These are phyloP conservation scores for Lutraria lutraria DNA, from an alignment of 2,888 invertebrate species.

Conservation along the genomic window DNA sequence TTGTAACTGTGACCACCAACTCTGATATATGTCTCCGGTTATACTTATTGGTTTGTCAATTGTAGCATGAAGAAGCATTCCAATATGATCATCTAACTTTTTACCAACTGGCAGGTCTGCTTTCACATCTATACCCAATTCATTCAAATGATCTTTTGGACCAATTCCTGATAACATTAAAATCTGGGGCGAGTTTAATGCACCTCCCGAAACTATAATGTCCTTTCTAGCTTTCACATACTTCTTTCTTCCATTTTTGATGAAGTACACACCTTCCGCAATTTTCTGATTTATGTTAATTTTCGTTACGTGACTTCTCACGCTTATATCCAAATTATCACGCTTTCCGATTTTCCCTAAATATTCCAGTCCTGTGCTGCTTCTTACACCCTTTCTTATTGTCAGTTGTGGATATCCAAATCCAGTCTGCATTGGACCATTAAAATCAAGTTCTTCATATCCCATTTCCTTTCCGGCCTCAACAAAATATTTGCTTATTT, in stretches of 20 bases:
- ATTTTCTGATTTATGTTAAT: conserved; percentile 27
- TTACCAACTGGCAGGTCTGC: conserved; percentile 46
- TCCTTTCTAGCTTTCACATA: conserved; percentile 34
- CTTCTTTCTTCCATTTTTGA: conserved; percentile 28
- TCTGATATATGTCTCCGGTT: neutral
- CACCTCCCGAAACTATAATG: conserved; percentile 39
- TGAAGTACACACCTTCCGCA: conserved; percentile 30
- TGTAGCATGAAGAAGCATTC: conserved; percentile 21
- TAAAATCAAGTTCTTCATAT: conserved; percentile 87
- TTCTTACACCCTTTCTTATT: conserved; percentile 75
- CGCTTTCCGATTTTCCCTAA: conserved; percentile 9
- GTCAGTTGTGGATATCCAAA: conserved; percentile 34
- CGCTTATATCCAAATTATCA: conserved; percentile 31
- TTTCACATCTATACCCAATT: conserved; percentile 16
- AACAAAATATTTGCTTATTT: conserved; percentile 76
- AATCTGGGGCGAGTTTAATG: conserved; percentile 43
- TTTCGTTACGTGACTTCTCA: conserved; percentile 38
- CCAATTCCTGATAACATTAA: conserved; percentile 42
- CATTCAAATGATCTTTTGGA: conserved; percentile 33
- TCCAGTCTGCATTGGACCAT: conserved; percentile 29
- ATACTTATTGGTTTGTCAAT: conserved; percentile 23
- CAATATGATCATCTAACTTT: conserved; percentile 41
- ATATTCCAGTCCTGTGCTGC: conserved; percentile 74
- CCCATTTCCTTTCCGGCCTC: conserved; percentile 90
- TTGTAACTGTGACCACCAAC: conserved; percentile 25